phyloP scores from a whole-genome alignment of 30 jellyfish, hydroid and myxozoan genomes.

The Turritopsis rubra region DNA sequence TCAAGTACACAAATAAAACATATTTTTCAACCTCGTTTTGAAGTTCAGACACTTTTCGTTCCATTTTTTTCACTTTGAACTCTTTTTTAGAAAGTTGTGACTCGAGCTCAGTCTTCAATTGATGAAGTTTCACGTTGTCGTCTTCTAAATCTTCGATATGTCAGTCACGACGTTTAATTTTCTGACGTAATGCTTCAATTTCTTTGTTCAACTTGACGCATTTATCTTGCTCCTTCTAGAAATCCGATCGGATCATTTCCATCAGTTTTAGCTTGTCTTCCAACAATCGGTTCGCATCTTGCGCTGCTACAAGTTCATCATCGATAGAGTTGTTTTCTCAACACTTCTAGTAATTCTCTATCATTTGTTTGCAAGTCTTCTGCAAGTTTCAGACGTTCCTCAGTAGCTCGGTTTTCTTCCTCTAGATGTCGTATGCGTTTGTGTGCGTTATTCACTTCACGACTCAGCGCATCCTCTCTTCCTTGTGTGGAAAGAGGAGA shows the following conservation, averaged over 20 bases:
- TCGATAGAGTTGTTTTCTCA: constrained; percentile 65
- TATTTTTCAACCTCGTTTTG: constrained; percentile 37
- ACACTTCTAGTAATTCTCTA: constrained; percentile 65
- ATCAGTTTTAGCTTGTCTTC: constrained; percentile 50
- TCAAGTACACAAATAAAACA: background rate
- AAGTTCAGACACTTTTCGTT: constrained; percentile 37
- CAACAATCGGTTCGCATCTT: constrained; percentile 44
- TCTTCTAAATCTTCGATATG: constrained; percentile 91
- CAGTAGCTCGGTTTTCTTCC: constrained; percentile 73
- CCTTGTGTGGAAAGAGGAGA: constrained; percentile 36
- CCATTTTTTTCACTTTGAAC: constrained; percentile 37
- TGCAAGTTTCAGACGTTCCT: constrained; percentile 69
- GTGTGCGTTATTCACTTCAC: constrained; percentile 56
- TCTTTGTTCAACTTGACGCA: constrained; percentile 44
- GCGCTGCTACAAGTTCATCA: constrained; percentile 43
- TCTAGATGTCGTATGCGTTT: constrained; percentile 43
- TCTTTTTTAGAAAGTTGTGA: constrained; percentile 38
- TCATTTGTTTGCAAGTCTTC: constrained; percentile 86
- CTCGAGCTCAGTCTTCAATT: constrained; percentile 61
- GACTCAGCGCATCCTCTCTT: constrained; percentile 37
- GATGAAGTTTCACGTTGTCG: constrained; percentile 82
- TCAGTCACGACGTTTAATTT: constrained; percentile 67
- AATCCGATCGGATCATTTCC: constrained; percentile 30
- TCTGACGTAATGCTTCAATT: constrained; percentile 58
- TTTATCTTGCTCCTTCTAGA: constrained; percentile 57